Evolutionary conservation across 2,888 invertebrate genomes (phyloP).

Genomic region (Pollenia angustigena): DNA sequence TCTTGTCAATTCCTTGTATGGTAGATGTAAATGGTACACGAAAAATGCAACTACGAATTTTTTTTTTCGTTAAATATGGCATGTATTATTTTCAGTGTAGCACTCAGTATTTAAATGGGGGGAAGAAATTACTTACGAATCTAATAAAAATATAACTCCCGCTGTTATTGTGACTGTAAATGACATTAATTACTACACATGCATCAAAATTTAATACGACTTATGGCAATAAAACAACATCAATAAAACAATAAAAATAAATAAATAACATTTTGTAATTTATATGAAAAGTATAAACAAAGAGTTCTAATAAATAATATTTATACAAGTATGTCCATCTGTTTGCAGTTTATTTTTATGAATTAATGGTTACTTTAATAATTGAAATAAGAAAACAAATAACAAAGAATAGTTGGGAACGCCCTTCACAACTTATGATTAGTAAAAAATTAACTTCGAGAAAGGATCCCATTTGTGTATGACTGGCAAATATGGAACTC

Average conservation of each 20-base stretch:
- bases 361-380: constrained; percentile 8
- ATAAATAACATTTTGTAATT: constrained; percentile 23
- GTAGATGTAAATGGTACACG: too few relatives aligned
- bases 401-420: not conserved
- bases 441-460: too few relatives aligned
- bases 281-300: constrained; percentile 24
- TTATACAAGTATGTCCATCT: not conserved
- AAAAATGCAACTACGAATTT: too few relatives aligned
- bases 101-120: constrained; percentile 6
- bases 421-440: too few relatives aligned
- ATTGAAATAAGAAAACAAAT: not conserved
- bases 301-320: constrained; percentile 16
- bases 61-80: too few relatives aligned
- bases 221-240: constrained; percentile 39
- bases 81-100: too few relatives aligned
- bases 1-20: too few relatives aligned
- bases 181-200: constrained; percentile 41
- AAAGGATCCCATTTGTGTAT: too few relatives aligned
- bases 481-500: too few relatives aligned
- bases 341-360: not conserved
- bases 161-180: constrained; percentile 35
- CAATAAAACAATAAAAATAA: not conserved
- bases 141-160: constrained; percentile 21
- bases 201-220: constrained; percentile 39
- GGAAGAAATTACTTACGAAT: not conserved